These are phyloP conservation scores for Neocrepidodera transversa DNA, from an alignment of 2,888 invertebrate species.

Conservation along the genomic window DNA sequence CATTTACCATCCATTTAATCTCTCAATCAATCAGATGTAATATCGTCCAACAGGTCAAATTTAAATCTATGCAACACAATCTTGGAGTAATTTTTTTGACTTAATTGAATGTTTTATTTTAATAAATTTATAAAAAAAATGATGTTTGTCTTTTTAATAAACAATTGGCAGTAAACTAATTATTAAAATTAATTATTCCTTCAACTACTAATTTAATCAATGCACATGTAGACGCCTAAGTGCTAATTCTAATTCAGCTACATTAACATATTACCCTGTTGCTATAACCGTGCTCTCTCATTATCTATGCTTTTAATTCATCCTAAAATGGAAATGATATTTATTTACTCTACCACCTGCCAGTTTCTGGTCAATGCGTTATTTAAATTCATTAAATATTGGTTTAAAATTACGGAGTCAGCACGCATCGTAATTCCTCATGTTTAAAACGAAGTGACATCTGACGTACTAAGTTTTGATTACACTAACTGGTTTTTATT, in stretches of 20 bases:
- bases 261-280: not conserved
- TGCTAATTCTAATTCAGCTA: not conserved
- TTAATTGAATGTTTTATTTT: no score
- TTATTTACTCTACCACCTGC: not conserved
- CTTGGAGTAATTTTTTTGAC: no score
- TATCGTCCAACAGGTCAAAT: no score
- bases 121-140: no score
- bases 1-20: no score
- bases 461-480: constrained; percentile 5
- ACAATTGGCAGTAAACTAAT: no score
- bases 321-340: constrained; percentile 2
- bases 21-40: no score
- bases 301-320: not conserved
- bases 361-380: not conserved
- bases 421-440: not conserved
- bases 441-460: not conserved
- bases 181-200: no score
- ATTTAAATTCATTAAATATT: constrained; percentile 5
- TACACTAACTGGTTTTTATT: constrained; percentile 14
- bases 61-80: no score
- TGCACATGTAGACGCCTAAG: no score
- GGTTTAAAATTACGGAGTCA: constrained; percentile 1
- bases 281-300: not conserved
- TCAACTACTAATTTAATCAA: no score
- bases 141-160: no score